Percentiles rank a stretch among this genome's conserved stretches.
Conservation (phyloP, 2,797 vertebrate species). For the Squalus acanthias region DNA sequence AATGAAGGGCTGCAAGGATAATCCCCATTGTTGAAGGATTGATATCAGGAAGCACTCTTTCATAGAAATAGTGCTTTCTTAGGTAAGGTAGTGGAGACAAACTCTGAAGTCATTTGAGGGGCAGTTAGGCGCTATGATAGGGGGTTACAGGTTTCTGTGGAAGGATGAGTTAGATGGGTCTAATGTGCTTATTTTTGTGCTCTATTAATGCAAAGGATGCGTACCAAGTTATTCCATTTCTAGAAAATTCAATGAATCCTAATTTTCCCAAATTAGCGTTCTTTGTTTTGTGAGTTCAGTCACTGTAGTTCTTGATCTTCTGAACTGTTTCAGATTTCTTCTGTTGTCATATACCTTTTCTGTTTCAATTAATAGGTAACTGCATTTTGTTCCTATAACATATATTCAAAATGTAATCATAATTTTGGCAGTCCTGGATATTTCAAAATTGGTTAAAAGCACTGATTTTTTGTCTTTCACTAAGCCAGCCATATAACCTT, state of each 20-base stretch:
- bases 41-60: too few relatives aligned
- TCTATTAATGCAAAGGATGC: not conserved
- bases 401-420: not conserved
- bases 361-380: not conserved
- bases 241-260: not conserved
- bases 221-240: not conserved
- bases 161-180: not conserved
- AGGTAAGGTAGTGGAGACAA: too few relatives aligned
- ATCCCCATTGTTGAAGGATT: too few relatives aligned
- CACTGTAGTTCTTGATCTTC: not conserved
- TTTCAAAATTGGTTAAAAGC: not conserved
- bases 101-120: not conserved
- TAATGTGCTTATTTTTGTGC: not conserved
- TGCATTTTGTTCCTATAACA: not conserved
- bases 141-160: not conserved
- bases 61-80: too few relatives aligned
- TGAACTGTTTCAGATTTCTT: not conserved
- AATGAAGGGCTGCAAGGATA: too few relatives aligned
- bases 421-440: not conserved
- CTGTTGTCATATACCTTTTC: not conserved
- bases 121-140: not conserved
- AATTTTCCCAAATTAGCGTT: not conserved
- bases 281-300: not conserved
- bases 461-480: not conserved
- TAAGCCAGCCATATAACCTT: not conserved